These are phyloP conservation scores for Sinosuthora webbiana DNA, from an alignment of 2,113 vertebrate species.

Conservation along the genomic window DNA sequence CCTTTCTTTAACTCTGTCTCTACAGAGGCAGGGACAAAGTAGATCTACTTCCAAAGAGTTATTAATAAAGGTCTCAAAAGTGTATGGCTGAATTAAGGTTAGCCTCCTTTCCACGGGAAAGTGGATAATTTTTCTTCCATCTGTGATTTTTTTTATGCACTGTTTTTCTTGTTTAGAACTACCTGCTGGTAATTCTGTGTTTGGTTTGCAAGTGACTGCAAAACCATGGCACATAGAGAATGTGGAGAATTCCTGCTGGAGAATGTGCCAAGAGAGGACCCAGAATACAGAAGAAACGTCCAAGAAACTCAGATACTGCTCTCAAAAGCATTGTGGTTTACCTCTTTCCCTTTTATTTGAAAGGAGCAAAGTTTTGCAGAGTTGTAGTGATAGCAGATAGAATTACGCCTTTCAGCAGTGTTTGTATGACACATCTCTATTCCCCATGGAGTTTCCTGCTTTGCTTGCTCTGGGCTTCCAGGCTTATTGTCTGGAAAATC, in stretches of 20 bases:
- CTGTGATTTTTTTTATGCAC: neutral
- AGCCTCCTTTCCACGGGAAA: neutral
- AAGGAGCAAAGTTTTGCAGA: neutral
- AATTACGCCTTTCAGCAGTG: neutral
- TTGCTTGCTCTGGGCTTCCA: neutral
- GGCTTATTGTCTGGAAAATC: neutral
- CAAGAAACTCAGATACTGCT: neutral
- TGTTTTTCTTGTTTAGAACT: neutral
- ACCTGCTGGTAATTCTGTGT: neutral
- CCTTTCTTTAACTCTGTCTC: neutral
- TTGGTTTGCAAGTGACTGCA: neutral
- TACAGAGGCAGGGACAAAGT: neutral
- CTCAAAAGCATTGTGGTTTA: neutral
- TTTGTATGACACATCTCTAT: neutral
- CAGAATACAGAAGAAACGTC: neutral
- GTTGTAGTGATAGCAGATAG: neutral
- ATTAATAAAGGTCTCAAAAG: neutral
- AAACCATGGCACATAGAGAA: neutral
- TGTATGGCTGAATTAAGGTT: neutral
- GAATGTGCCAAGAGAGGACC: neutral
- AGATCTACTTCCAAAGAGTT: neutral
- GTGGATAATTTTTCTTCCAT: neutral
- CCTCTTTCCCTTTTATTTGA: neutral
- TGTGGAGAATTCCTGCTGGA: neutral
- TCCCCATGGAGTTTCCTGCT: neutral